A percentile compares a stretch with the other conserved stretches of the same genome.
Evolutionary conservation across 2,888 invertebrate species (phyloP).

Genomic region (Netelia melanura): DNA sequence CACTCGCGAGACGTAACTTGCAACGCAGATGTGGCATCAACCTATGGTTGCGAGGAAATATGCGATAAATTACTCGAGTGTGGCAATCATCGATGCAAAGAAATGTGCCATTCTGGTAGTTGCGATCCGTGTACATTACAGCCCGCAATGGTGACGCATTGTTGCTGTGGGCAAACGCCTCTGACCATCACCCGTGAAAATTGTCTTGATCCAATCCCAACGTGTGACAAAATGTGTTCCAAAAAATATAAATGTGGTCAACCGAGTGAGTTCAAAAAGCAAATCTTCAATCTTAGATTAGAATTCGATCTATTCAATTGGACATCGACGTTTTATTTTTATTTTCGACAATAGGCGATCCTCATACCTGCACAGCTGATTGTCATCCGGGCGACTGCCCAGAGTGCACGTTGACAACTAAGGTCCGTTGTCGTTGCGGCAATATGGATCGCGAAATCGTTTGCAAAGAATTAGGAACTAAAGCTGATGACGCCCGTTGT

Average conservation of each 20-base stretch:
- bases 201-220: slow-evolving; percentile 93
- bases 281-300: background rate
- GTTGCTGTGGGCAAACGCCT: slow-evolving; percentile 91
- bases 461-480: slow-evolving; percentile 90
- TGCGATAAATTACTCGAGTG: slow-evolving; percentile 89
- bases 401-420: slow-evolving; percentile 90
- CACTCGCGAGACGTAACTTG: slow-evolving; percentile 88
- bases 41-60: slow-evolving; percentile 88
- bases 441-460: slow-evolving; percentile 93
- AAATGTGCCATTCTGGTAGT: slow-evolving; percentile 89
- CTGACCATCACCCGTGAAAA: slow-evolving; percentile 87
- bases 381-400: slow-evolving; percentile 93
- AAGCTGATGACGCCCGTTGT: slow-evolving; percentile 92
- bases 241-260: slow-evolving; percentile 84
- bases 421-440: slow-evolving; percentile 94
- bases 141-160: slow-evolving; percentile 88
- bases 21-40: slow-evolving; percentile 85
- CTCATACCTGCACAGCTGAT: slow-evolving; percentile 89
- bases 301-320: background rate
- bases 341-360: slow-evolving; percentile 84
- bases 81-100: slow-evolving; percentile 90
- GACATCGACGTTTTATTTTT: slow-evolving; percentile 6
- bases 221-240: slow-evolving; percentile 89
- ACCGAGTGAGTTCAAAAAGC: slow-evolving; percentile 78
- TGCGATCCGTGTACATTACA: slow-evolving; percentile 89